Evolutionary conservation across 2,113 vertebrate genomes (phyloP).

Genomic region (Trinectes maculatus): DNA sequence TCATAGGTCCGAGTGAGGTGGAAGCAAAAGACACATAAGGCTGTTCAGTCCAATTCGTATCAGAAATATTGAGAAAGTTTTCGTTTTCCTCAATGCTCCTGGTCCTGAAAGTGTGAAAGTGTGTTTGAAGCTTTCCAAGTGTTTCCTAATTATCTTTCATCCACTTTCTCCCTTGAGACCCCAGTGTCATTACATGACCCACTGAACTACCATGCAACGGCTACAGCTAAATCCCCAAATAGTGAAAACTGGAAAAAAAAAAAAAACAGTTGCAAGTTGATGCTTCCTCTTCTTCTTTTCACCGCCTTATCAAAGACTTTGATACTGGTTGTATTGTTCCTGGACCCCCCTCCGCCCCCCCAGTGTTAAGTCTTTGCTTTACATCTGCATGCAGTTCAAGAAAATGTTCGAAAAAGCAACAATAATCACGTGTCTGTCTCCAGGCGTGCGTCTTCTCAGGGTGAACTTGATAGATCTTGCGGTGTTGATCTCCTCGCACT

Average conservation of each 20-base stretch:
- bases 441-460: neutral
- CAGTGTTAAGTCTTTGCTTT: slow-evolving; percentile 6
- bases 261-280: slow-evolving; percentile 19
- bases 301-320: slow-evolving; percentile 12
- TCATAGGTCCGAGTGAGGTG: neutral
- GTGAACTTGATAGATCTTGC: neutral
- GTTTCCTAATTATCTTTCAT: slow-evolving; percentile 11
- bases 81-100: slow-evolving; percentile 6
- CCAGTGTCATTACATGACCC: slow-evolving; percentile 28
- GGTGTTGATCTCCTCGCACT: slow-evolving; percentile 8
- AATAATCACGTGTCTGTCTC: slow-evolving; percentile 5
- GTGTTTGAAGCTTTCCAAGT: slow-evolving; percentile 1
- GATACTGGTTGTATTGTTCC: slow-evolving; percentile 21
- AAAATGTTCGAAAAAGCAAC: neutral
- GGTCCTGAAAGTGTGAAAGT: neutral
- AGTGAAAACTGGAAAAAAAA: slow-evolving; percentile 30
- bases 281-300: slow-evolving; percentile 37
- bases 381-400: neutral
- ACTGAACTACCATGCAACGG: slow-evolving; percentile 12
- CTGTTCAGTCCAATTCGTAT: neutral
- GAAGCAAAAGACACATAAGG: neutral
- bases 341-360: slow-evolving; percentile 29
- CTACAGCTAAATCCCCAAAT: slow-evolving; percentile 25
- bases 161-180: slow-evolving; percentile 14
- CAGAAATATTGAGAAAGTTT: neutral